These are phyloP conservation scores for Notodonta dromedarius DNA, from an alignment of 2,888 invertebrate species.

Conservation along the genomic window DNA sequence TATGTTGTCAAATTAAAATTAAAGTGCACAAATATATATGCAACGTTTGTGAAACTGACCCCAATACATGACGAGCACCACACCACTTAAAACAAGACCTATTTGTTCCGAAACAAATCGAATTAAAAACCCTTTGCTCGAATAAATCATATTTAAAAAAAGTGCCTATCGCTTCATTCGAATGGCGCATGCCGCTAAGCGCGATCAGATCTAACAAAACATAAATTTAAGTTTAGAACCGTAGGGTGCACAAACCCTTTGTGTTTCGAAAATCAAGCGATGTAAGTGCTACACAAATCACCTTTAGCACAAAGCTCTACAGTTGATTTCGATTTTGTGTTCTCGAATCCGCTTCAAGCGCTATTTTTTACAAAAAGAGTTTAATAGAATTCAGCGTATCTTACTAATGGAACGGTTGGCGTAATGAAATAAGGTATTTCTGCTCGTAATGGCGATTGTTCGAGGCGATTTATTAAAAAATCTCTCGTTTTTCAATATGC, in stretches of 20 bases:
- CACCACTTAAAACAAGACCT: conserved; percentile 23
- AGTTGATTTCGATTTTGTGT: conserved; percentile 18
- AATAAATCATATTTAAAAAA: conserved; percentile 77
- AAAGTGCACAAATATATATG: too few relatives aligned
- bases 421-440: conserved; percentile 81
- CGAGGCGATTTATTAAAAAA: conserved; percentile 71
- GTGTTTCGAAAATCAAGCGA: conserved; percentile 59
- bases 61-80: conserved; percentile 6
- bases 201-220: conserved; percentile 82
- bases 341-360: conserved; percentile 48
- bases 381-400: conserved; percentile 80
- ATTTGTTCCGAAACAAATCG: conserved; percentile 55
- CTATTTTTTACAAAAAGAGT: conserved; percentile 65
- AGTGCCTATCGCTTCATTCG: conserved; percentile 65
- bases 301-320: conserved; percentile 14
- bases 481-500: conserved; percentile 74
- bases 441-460: conserved; percentile 67
- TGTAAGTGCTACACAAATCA: conserved; percentile 35
- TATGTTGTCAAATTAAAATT: too few relatives aligned
- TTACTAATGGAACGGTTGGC: conserved; percentile 76
- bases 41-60: too few relatives aligned
- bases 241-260: conserved; percentile 61
- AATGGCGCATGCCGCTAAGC: conserved; percentile 73
- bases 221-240: conserved; percentile 84
- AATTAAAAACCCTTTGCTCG: conserved; percentile 57